Base-by-base conservation (phyloP, 1,140 invertebrate genomes). In the Diprion similis region DNA sequence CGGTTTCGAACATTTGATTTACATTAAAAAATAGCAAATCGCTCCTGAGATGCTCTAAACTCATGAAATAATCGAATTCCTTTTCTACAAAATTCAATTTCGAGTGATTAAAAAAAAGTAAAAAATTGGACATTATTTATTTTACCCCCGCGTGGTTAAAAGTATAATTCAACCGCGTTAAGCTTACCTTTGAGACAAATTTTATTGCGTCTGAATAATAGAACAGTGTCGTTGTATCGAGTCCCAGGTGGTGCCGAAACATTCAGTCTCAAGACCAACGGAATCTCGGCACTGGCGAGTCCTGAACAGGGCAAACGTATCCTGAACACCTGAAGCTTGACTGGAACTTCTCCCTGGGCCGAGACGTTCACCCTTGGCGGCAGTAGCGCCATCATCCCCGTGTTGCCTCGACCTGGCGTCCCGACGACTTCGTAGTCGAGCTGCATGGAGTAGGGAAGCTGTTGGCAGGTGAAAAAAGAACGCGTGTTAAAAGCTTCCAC, bases 151-250 rank as follows among this genome's bases (percentile, higher is more conserved):
- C 24, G 24, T 37, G 24, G 1, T 37, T 37, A 37, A 37, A 37
- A 46, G 8, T 24, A 24, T n/a, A 46, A 46, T 68, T 65, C 8
- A 10, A 74, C n/a, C n/a, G n/a, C n/a, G n/a, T n/a, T n/a, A n/a
- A n/a, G n/a, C 84, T 84, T 83, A 96, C 95, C 94, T 92, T 95
- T 94, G 65, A 94, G 89, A 81, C 96, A 97, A 78, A 96, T 94
- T 89, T 96, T 97, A 86, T 95, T 96, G 77, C 96, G 89, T 82
- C 93, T 94, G 86, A 97, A 94, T 73, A 93, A 91, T 46, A 97
- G 88, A 68, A 90, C 88, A 8, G 94, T 95, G 76, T 94, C 91
- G 81, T 95, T 95, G 80, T 92, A 89, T 66, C 88, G 87, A 1
- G 90, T 88, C 71, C 91, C 90, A 71, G 84, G 78, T n/a, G 90